Base-by-base conservation (phyloP, 2,113 vertebrate genomes). In the Andinoacara biseriatus region DNA sequence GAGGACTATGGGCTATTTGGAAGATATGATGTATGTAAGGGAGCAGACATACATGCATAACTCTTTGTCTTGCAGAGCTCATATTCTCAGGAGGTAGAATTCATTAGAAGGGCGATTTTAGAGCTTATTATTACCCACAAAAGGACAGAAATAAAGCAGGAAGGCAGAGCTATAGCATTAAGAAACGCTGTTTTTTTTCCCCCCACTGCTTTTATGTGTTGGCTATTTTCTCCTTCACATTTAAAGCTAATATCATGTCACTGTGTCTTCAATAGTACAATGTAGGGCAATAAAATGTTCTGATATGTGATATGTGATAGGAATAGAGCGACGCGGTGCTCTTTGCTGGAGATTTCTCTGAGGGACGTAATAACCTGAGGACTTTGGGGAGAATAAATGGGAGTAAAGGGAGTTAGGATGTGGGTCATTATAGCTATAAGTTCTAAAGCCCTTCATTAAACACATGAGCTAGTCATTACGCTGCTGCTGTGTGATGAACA, bases 381-480 rank as follows among this genome's bases (percentile, higher is more conserved):
- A 91, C 92, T 91, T 90, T 81, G 84, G 88, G 87, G 87, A 90
- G 90, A 81, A 92, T 87, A 86, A 90, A 93, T 91, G 87, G 88
- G 78, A 90, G 91, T 83, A 92, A 90, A 46, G 81, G 87, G 93
- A 90, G 87, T 89, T 83, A 86, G 86, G 89, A 93, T 93, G 89
- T 89, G 92, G 92, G 87, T 92, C 94, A 91, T 94, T 93, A 93
- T 91, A 85, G 92, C 92, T 91, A 89, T 90, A 92, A 88, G 90
- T 94, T 94, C 89, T 90, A 90, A 87, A 94, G 89, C 85, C 94
- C 92, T 94, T 94, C 92, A 94, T 94, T 94, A 91, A 94, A 92
- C 92, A 94, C 91, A 93, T 88, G 92, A 94, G 93, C 88, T 91
- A 78, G 89, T 91, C 92, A 92, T 93, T 93, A 93, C 87, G 80